These are phyloP conservation scores for Palaemon carinicauda DNA, from an alignment of 1,140 invertebrate genomes.

Conservation along the genomic window DNA sequence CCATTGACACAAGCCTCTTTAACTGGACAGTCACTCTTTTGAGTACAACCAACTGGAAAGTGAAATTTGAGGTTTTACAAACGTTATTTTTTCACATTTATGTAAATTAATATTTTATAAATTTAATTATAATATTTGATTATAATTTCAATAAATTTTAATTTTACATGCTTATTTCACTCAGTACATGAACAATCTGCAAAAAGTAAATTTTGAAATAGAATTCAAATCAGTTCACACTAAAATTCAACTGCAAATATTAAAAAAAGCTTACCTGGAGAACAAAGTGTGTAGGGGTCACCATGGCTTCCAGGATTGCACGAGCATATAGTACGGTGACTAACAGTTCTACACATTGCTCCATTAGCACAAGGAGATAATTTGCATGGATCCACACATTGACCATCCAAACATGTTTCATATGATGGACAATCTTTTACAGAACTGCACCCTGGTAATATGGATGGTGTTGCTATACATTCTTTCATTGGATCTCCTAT, in stretches of 20 bases:
- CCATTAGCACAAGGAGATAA: slow-evolving; percentile 76
- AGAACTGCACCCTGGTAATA: slow-evolving; percentile 78
- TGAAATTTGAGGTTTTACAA: slow-evolving; percentile 64
- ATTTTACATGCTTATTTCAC: no score
- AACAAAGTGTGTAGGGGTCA: slow-evolving; percentile 80
- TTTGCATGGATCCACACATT: slow-evolving; percentile 81
- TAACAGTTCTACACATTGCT: slow-evolving; percentile 76
- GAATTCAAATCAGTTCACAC: no score
- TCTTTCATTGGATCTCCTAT: slow-evolving; percentile 69
- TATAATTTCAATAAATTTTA: no score
- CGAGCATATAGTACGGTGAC: slow-evolving; percentile 80
- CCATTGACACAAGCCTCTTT: slow-evolving; percentile 60
- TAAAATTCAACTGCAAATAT: neutral
- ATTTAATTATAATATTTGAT: no score
- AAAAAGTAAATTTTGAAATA: no score
- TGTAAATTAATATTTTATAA: no score
- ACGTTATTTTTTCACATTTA: no score
- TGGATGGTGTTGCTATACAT: slow-evolving; percentile 75
- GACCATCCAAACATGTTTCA: slow-evolving; percentile 80
- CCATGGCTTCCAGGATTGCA: slow-evolving; percentile 79
- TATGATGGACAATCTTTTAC: slow-evolving; percentile 87
- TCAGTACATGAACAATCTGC: no score
- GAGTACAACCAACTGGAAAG: slow-evolving; percentile 62
- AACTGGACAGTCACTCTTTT: slow-evolving; percentile 61
- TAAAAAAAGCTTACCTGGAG: slow-evolving; percentile 56